Evolutionary conservation across 1,140 invertebrate species (phyloP), one percentile per base, ranked within the genome.

Genomic region (Augochlora pura): DNA sequence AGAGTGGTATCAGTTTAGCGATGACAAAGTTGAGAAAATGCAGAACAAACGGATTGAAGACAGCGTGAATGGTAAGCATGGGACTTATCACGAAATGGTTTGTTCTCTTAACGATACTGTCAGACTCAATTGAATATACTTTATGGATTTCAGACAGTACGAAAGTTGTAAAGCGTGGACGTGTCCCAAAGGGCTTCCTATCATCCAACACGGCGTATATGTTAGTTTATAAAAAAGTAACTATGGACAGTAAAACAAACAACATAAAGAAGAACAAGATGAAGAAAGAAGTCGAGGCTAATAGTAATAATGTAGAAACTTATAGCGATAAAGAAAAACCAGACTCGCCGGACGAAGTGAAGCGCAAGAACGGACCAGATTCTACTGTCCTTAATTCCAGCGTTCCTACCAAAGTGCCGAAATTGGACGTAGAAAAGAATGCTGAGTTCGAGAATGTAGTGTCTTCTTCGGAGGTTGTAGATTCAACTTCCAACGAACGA

Each of bases 1-100:
- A 8, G 92, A 93, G 70, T 96, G 95, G 95, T 95, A 94, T 85
- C 95, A 95, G 82, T 96, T 96, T 84, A 96, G 96, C 90, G 96
- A 96, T 88, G 95, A 96, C 88, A 93, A 93, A 85, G 95, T 96
- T 38, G 94, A 95, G 71, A 94, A 94, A 89, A 94, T 95, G 86
- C 89, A 88, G 38, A 88, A 88, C 32, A 89, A 90, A 72, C 76
- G 88, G 91, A 94, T 89, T 91, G 94, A 80, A 91, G 93, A 87
- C 92, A 93, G 94, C 12, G 87, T 91, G 25, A 91, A 90, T 80
- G 91, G 93, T 93, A 87, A 85, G 70, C 52, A 59, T 18, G 39
- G 25, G 5, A 42, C 21, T 18, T 46, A 9, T 12, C 6, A 0
- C 4, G 14, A n/a, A 2, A 6, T 60, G 23, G 42, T 12, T 42